Base-by-base conservation (phyloP, 1,140 invertebrate genomes). In the Atta cephalotes region DNA sequence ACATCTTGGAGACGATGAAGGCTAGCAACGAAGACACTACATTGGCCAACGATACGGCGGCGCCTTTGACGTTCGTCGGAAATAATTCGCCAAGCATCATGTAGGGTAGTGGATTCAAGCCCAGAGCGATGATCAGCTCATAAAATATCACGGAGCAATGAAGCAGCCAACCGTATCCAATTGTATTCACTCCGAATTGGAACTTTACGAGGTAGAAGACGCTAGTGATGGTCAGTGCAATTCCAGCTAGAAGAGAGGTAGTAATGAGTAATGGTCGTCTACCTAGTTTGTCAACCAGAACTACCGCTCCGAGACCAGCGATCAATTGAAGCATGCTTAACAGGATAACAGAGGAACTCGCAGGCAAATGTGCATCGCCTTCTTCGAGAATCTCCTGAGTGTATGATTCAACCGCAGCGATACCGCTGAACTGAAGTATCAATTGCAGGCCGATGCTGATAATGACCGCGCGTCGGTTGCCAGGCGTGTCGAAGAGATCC, bases 371-470 rank as follows among this genome's bases (percentile, higher is more conserved):
- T 1, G 94, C 92, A 21, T 94, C 95, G 79, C 95, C 96, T 35
- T 95, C 94, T 45, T 95, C 94, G 21, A 97, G 96, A 35, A 97
- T 96, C 25, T 96, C 96, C 68, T 97, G 96, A 3, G 97, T 96
- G 88, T 97, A 97, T 12, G 97, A 97, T 88, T 97, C 97, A 58
- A 97, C 96, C 0, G 96, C 97, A 58, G 96, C 95, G 25, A 96
- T 96, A 12, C 97, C 97, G 51, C 96, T 97, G 92, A 97, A 96
- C 90, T 97, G 97, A 0, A 95, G 88, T 4, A 95, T 78, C 21
- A 94, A 14, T 90, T 97, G 97, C 18, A 97, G 92, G 35, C 96
- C 96, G n/a, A 96, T 90, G 14, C 95, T 94, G 18, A 96, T 92
- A 0, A 95, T 7, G 9, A 96, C 93, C 4, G 95, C 96, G 45